phyloP scores from a whole-genome alignment of 2,113 vertebrate genomes.

The Loxodonta africana region DNA sequence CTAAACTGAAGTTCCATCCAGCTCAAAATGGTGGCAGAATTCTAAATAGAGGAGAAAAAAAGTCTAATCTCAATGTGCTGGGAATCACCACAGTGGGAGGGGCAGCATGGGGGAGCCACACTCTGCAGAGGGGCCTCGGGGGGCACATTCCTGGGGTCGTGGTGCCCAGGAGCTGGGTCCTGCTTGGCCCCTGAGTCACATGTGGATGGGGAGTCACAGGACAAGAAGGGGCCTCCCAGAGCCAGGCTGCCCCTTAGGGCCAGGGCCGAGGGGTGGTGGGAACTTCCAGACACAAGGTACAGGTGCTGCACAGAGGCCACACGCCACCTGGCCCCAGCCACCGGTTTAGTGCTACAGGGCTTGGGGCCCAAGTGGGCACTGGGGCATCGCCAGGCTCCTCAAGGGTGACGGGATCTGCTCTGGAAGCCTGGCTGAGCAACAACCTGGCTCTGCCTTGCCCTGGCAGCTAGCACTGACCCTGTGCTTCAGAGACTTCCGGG shows the following conservation, averaged over 20 bases:
- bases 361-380: too few relatives aligned
- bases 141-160: too few relatives aligned
- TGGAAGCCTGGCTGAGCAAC: background rate
- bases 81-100: background rate
- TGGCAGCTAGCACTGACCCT: background rate
- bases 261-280: too few relatives aligned
- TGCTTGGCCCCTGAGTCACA: background rate
- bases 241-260: too few relatives aligned
- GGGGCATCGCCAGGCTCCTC: too few relatives aligned
- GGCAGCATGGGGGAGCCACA: background rate
- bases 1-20: too few relatives aligned
- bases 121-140: too few relatives aligned
- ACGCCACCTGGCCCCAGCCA: too few relatives aligned
- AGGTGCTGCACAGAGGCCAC: background rate
- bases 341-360: too few relatives aligned
- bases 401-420: background rate
- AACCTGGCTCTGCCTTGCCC: background rate
- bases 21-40: background rate
- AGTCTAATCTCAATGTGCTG: accelerated
- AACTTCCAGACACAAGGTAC: background rate
- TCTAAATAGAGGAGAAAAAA: background rate
- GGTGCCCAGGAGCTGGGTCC: background rate
- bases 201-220: background rate
- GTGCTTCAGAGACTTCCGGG: background rate
- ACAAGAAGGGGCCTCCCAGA: too few relatives aligned